A percentile compares a stretch with the other conserved stretches of the same genome.
Conservation (phyloP, 2,797 vertebrate species). For the Enteromius afrohamiltoni region DNA sequence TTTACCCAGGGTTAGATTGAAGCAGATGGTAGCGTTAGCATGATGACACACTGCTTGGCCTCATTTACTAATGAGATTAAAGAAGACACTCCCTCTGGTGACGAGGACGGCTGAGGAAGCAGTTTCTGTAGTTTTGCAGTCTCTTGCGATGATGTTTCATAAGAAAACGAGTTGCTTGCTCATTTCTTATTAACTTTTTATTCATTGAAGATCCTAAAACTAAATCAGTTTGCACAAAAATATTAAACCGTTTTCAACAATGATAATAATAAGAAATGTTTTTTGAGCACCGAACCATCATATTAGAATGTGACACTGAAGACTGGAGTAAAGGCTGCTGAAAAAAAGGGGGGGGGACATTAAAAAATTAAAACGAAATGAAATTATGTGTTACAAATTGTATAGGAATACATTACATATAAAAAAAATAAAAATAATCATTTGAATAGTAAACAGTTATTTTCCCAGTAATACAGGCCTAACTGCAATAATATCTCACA, state of each 20-base stretch:
- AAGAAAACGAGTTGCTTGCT: neutral
- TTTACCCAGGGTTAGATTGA: slow-evolving; percentile 60
- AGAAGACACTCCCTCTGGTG: slow-evolving; percentile 44
- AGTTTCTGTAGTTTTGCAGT: neutral
- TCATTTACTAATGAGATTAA: slow-evolving; percentile 80
- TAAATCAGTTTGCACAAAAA: neutral
- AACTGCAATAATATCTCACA: neutral
- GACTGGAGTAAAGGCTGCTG: too few relatives aligned
- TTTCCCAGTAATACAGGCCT: neutral
- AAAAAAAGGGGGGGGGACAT: neutral
- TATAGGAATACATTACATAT: neutral
- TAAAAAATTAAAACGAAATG: neutral
- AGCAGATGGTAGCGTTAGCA: slow-evolving; percentile 61
- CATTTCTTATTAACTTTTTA: neutral
- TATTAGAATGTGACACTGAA: neutral
- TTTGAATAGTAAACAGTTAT: neutral
- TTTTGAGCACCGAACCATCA: neutral
- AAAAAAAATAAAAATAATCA: neutral
- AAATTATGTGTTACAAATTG: neutral
- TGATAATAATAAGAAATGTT: neutral
- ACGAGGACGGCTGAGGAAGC: neutral
- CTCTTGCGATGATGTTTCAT: neutral
- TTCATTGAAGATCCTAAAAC: neutral
- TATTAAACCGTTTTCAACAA: neutral
- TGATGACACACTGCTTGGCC: slow-evolving; percentile 73